Evolutionary conservation across 2,888 invertebrate genomes (phyloP).

Genomic region (Eristalis pertinax): DNA sequence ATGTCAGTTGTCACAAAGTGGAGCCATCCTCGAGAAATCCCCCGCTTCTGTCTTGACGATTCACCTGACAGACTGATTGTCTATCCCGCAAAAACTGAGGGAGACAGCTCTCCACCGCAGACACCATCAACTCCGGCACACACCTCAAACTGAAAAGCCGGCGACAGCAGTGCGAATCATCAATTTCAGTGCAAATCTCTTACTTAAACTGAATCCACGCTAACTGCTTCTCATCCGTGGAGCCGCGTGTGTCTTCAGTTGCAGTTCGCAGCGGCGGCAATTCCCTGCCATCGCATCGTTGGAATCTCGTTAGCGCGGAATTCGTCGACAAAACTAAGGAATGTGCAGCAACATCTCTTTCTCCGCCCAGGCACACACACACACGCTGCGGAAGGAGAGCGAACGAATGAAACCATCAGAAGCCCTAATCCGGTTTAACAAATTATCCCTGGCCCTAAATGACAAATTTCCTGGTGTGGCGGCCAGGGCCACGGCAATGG

Average conservation of each 20-base stretch:
- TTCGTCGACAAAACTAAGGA: slow-evolving; percentile 33
- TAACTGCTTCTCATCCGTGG: slow-evolving; percentile 9
- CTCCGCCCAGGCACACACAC: slow-evolving; percentile 10
- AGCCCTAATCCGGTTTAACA: slow-evolving; percentile 68
- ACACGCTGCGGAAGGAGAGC: slow-evolving; percentile 22
- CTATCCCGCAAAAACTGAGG: neutral
- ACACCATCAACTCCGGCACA: neutral
- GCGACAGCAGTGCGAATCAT: slow-evolving; percentile 22
- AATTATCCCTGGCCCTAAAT: slow-evolving; percentile 67
- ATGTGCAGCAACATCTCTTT: slow-evolving; percentile 33
- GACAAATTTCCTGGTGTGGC: slow-evolving; percentile 58
- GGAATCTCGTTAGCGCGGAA: slow-evolving; percentile 63
- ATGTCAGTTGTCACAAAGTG: neutral
- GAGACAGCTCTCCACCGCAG: neutral
- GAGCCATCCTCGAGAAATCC: neutral
- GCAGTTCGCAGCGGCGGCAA: slow-evolving; percentile 5
- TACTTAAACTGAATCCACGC: slow-evolving; percentile 29
- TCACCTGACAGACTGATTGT: neutral
- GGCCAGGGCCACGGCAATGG: neutral
- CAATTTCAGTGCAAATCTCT: slow-evolving; percentile 32
- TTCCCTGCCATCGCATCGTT: slow-evolving; percentile 14
- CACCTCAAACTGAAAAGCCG: neutral
- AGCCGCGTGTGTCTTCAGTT: neutral
- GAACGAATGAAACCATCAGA: slow-evolving; percentile 57
- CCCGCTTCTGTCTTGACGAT: neutral